A percentile compares a stretch with the other conserved stretches of the same genome.
Conservation (phyloP, 2,113 vertebrate species). For the Daphoenositta chrysoptera region DNA sequence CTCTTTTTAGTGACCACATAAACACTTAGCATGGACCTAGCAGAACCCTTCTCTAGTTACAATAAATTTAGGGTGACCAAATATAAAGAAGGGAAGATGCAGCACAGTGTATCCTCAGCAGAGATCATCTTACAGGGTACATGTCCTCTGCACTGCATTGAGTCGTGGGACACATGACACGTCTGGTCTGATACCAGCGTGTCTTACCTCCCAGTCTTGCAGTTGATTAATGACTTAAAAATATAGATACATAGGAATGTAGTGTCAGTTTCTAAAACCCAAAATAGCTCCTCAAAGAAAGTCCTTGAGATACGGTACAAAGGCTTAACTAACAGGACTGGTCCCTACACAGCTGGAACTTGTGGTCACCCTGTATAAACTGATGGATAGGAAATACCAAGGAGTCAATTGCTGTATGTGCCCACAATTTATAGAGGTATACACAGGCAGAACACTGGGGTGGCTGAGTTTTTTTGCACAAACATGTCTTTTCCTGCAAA, state of each 20-base stretch:
- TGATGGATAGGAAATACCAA: neutral
- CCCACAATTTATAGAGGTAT: neutral
- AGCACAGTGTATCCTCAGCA: neutral
- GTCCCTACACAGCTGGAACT: neutral
- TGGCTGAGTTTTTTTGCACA: neutral
- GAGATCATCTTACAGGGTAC: neutral
- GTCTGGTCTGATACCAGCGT: neutral
- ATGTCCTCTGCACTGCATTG: neutral
- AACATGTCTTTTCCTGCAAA: neutral
- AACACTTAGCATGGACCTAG: conserved; percentile 7
- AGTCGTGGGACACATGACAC: neutral
- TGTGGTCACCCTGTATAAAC: neutral
- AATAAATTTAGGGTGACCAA: conserved; percentile 20
- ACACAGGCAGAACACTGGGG: neutral
- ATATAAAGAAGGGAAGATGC: neutral
- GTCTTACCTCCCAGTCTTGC: neutral
- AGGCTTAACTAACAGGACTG: neutral
- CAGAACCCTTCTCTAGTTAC: conserved; percentile 21
- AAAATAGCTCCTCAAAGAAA: neutral
- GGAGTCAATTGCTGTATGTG: neutral
- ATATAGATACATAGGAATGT: neutral
- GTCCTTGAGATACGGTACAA: neutral
- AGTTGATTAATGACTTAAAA: neutral
- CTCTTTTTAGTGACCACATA: conserved; percentile 27
- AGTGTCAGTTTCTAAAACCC: neutral